Evolutionary conservation across 1,140 invertebrate genomes (phyloP).

Genomic region (Hylyphantes graminicola): DNA sequence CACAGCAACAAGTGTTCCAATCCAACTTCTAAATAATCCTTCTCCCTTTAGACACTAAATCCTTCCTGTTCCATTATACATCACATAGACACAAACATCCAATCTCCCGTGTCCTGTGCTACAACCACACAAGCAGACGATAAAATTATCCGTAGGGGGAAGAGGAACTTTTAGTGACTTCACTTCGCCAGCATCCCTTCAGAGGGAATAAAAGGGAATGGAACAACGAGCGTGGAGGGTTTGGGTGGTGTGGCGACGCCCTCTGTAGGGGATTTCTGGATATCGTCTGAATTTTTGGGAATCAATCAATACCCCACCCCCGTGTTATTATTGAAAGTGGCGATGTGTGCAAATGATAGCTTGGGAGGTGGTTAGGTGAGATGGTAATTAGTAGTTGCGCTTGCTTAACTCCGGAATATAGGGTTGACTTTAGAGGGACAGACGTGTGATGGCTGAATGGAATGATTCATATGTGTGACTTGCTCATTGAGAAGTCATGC

Average conservation of each 20-base stretch:
- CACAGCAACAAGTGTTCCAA: no score
- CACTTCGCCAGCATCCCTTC: constrained; percentile 8
- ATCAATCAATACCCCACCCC: constrained; percentile 43
- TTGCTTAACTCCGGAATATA: no score
- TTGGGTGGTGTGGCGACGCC: constrained; percentile 4
- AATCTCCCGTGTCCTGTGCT: no score
- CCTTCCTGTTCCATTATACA: no score
- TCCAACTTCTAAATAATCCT: no score
- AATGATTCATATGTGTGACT: no score
- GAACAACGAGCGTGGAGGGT: neutral
- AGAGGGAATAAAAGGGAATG: constrained; percentile 5
- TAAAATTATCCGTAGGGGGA: constrained; percentile 1
- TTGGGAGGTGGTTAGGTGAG: neutral
- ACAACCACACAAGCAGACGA: neutral
- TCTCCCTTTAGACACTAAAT: no score
- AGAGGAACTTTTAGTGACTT: neutral
- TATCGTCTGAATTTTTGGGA: constrained; percentile 22
- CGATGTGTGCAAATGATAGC: neutral
- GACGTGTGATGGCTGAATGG: no score
- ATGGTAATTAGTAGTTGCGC: neutral
- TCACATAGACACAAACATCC: no score
- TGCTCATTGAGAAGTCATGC: no score
- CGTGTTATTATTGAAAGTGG: neutral
- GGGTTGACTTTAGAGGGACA: no score
- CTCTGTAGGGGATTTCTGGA: constrained; percentile 31